Conservation (phyloP, 2,797 vertebrate species). For the Phoxinus dragarum region DNA sequence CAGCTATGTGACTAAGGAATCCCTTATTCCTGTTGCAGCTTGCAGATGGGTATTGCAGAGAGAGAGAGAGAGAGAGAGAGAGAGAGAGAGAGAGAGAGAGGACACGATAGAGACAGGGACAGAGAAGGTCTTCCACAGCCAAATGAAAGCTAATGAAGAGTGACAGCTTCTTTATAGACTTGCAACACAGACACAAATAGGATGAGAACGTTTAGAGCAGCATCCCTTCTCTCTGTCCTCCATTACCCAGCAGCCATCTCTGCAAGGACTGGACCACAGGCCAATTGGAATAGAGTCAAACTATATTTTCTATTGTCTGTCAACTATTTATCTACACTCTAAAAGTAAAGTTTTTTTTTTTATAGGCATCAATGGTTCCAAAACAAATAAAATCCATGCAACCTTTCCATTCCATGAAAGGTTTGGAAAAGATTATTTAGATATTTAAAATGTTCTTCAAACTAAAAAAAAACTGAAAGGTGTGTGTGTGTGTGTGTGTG, state of each 20-base stretch:
- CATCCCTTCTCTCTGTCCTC: conserved; percentile 30
- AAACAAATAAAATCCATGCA: background rate
- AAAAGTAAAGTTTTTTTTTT: background rate
- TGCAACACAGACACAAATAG: conserved; percentile 34
- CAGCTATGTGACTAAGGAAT: conserved; percentile 26
- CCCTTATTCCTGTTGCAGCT: conserved; percentile 3
- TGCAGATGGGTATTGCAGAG: conserved; percentile 26
- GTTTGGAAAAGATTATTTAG: background rate
- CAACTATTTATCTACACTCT: conserved; percentile 8
- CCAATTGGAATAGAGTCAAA: conserved; percentile 9
- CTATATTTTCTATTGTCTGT: conserved; percentile 8
- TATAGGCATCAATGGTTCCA: background rate
- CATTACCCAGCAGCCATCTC: conserved; percentile 40
- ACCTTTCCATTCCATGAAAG: background rate
- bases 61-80: conserved; percentile 8
- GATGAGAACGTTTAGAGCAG: conserved; percentile 39
- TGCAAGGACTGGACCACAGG: background rate
- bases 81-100: conserved; percentile 12
- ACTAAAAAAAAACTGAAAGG: too few relatives aligned
- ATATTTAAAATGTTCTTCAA: too few relatives aligned
- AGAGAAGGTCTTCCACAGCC: conserved; percentile 70
- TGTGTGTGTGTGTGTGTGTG: too few relatives aligned
- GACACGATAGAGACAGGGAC: conserved; percentile 28
- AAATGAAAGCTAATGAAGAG: conserved; percentile 75
- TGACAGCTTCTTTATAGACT: conserved; percentile 62